Evolutionary conservation across 2,888 invertebrate species (phyloP), one percentile per base, ranked within the genome.

Genomic region (Limnephilus rhombicus): DNA sequence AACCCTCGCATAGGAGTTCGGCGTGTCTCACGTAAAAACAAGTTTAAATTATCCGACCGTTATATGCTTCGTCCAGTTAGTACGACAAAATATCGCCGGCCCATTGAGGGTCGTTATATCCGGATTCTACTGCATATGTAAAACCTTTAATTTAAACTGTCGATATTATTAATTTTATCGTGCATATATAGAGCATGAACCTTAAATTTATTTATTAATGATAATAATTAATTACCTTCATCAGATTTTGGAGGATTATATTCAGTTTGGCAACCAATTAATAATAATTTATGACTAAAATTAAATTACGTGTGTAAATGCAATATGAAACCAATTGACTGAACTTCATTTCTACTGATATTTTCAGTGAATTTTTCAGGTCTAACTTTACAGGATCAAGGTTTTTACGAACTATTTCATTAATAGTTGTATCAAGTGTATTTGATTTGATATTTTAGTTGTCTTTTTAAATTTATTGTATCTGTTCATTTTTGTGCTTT

Each of bases 341-440:
- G 68, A 90, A 85, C 85, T 85, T 31, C 85, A 85, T 90, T 90
- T 85, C 85, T 95, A 96, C 96, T 96, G 95, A 96, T 96, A 95
- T 95, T 95, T 96, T 94, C 94, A 96, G 96, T 96, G 94, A 96
- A 96, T 95, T 96, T 96, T 96, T 93, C 96, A 96, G 96, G 96
- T 96, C 96, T 96, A 94, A 95, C 96, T 91, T 96, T 96, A 95
- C 96, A 94, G 96, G 96, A 96, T 90, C 96, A 96, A 96, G 96
- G 96, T 96, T 95, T 95, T 95, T 94, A 95, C 53, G 94, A 31
- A 49, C 53, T 94, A 94, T 95, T 94, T 93, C 91, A 94, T 91
- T 92, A 93, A 93, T 94, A 94, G 9, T 92, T 90, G 89, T 93
- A 94, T 94, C 13, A 82, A 94, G 94, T 94, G 92, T 94, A 94